Evolutionary conservation across 2,888 invertebrate genomes (phyloP), one percentile per base, ranked within the genome.

Genomic region (Crematogaster levior): DNA sequence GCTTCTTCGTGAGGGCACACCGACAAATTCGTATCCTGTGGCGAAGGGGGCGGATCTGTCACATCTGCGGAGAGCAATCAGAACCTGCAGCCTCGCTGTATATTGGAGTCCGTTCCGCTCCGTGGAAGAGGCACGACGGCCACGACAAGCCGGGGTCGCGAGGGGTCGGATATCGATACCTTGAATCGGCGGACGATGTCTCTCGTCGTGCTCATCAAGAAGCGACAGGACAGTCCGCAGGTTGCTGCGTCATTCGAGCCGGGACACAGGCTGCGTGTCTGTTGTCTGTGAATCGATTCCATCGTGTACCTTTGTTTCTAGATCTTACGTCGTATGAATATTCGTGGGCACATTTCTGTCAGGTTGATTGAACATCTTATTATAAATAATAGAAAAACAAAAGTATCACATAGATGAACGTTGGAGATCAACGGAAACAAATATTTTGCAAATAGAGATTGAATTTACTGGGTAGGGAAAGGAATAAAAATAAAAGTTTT

Each of bases 121-220:
- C 82, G 85, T 84, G 86, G 87, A 84, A 63, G 82, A 75, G 66
- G 70, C 87, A 77, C 73, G 87, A 83, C 82, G 48, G 81, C 63
- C 80, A 86, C 85, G 85, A 86, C 86, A 85, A 81, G 82, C 82
- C 65, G 85, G 82, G 85, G 92, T 91, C 91, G 89, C 87, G 73
- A 48, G 82, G 89, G 93, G 93, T 93, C 93, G 92, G 86, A 88
- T 93, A 93, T 93, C 93, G 93, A 93, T 93, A 93, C 93, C 92
- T 93, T 86, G 91, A 92, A 93, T 93, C 93, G 92, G 93, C 91
- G 90, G 90, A 90, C 91, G 91, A 93, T 91, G 92, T 93, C 91
- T 91, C 92, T 91, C 93, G 91, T 92, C 91, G 89, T 89, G 90
- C 91, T 93, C 92, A 92, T 93, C 93, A 93, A 90, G 92, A 88